Conservation (phyloP, 2,888 invertebrate species). For the Scaptodrosophila latifasciaeformis region DNA sequence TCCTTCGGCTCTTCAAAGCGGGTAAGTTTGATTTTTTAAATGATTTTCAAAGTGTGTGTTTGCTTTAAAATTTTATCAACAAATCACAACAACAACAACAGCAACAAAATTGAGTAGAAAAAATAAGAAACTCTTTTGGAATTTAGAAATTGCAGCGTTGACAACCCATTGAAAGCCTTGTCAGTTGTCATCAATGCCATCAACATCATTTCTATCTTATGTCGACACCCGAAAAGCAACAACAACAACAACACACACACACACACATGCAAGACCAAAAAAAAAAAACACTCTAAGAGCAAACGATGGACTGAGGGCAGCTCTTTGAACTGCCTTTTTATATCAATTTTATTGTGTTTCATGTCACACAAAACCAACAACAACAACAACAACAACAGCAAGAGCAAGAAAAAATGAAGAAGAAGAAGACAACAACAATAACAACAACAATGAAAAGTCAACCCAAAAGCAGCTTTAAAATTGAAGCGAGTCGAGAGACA, state of each 20-base stretch:
- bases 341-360: slow-evolving; percentile 56
- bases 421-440: background rate
- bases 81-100: slow-evolving; percentile 15
- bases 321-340: slow-evolving; percentile 16
- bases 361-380: slow-evolving; percentile 26
- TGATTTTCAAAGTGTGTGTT: too few relatives aligned
- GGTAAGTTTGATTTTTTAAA: slow-evolving; percentile 23
- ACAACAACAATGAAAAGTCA: slow-evolving; percentile 40
- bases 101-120: background rate
- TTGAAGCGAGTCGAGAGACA: slow-evolving; percentile 24
- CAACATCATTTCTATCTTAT: slow-evolving; percentile 16
- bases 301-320: background rate
- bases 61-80: slow-evolving; percentile 27
- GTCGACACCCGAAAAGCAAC: slow-evolving; percentile 24
- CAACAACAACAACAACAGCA: background rate
- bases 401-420: background rate
- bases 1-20: background rate
- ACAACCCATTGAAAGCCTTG: slow-evolving; percentile 32
- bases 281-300: background rate
- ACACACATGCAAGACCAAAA: background rate
- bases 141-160: slow-evolving; percentile 53
- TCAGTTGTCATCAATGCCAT: background rate
- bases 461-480: slow-evolving; percentile 41
- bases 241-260: slow-evolving; percentile 14
- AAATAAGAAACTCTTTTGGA: slow-evolving; percentile 49